phyloP scores from a whole-genome alignment of 2,113 vertebrate genomes.

The Ovis canadensis region DNA sequence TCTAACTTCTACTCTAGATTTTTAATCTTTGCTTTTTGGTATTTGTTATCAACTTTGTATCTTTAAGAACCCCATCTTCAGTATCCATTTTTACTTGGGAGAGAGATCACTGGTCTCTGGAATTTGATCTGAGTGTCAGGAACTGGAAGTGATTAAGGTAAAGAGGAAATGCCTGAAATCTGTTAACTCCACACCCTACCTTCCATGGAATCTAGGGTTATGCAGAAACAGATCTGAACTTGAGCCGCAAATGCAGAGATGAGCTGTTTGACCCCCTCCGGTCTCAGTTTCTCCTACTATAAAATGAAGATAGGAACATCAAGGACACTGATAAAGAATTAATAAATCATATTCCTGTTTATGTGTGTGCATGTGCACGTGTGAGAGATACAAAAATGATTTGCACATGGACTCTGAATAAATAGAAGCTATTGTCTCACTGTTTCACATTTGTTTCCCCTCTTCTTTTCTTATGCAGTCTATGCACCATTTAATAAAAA shows the following conservation, averaged over 20 bases:
- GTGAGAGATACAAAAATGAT: background rate
- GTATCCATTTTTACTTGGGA: no score
- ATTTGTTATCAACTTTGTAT: no score
- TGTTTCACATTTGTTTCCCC: no score
- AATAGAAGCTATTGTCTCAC: no score
- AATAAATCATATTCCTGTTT: background rate
- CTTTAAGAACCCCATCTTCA: no score
- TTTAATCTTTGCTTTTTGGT: no score
- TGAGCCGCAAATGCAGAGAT: background rate
- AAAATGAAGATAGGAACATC: background rate
- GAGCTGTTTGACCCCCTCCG: background rate
- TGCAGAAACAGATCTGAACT: background rate
- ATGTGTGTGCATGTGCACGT: rapidly evolving
- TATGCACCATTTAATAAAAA: background rate
- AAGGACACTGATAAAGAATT: background rate
- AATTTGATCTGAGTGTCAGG: background rate
- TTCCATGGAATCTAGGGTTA: no score
- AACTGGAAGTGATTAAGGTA: background rate
- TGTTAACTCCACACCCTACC: background rate
- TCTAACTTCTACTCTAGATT: no score
- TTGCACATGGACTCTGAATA: background rate
- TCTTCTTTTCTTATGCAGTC: background rate
- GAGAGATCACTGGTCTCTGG: no score
- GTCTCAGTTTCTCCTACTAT: background rate
- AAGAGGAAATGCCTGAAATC: background rate